Evolutionary conservation across 1,140 invertebrate genomes (phyloP).

Genomic region (Drosophila takahashii): DNA sequence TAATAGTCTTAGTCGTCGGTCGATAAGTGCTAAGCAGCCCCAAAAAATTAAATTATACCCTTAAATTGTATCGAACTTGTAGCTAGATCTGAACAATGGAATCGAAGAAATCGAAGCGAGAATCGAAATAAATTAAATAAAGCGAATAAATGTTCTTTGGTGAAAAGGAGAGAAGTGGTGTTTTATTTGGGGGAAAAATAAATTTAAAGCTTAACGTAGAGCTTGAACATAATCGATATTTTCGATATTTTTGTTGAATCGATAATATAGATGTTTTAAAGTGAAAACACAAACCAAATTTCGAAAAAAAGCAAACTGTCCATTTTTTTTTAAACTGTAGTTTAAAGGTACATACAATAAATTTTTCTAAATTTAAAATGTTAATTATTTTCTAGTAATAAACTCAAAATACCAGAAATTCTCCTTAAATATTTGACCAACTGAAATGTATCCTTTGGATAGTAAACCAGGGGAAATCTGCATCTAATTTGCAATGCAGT

Average conservation of each 20-base stretch:
- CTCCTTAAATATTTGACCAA: background rate
- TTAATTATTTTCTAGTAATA: too few relatives aligned
- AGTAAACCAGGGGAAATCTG: slow-evolving; percentile 3
- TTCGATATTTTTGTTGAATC: too few relatives aligned
- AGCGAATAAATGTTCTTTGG: slow-evolving; percentile 51
- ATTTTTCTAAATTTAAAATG: too few relatives aligned
- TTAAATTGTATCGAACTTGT: slow-evolving; percentile 59
- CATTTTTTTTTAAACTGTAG: too few relatives aligned
- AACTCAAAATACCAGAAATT: background rate
- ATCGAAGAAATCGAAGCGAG: slow-evolving; percentile 52
- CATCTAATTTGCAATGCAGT: slow-evolving; percentile 19
- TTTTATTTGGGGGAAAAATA: slow-evolving; percentile 1
- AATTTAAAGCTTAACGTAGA: too few relatives aligned
- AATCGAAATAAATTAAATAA: slow-evolving; percentile 50
- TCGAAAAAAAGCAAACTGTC: too few relatives aligned
- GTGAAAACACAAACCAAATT: too few relatives aligned
- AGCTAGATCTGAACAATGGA: slow-evolving; percentile 63
- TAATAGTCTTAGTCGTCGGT: slow-evolving; percentile 71
- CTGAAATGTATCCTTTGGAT: background rate
- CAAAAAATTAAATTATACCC: background rate
- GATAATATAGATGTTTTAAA: too few relatives aligned
- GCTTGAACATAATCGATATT: too few relatives aligned
- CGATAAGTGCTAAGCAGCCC: slow-evolving; percentile 59
- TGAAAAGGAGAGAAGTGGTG: background rate
- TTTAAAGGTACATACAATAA: too few relatives aligned